phyloP scores from a whole-genome alignment of 2,113 vertebrate genomes.

The Sarotherodon lohbergeri region DNA sequence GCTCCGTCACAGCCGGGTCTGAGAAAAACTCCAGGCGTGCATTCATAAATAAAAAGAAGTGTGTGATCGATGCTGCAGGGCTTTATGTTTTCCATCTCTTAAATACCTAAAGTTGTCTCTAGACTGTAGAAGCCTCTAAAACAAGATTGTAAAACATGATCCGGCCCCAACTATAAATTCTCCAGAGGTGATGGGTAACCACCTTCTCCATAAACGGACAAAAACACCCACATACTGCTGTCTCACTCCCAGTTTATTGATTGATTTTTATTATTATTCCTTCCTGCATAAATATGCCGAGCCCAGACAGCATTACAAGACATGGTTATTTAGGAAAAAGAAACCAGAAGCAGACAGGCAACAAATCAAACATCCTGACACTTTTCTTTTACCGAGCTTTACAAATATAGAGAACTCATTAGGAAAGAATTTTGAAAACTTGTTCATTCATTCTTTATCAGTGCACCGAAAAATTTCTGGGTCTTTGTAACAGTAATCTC shows the following conservation, averaged over 20 bases:
- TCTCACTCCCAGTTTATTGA: background rate
- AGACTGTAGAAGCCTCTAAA: background rate
- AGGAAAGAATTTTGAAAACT: background rate
- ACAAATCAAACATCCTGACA: background rate
- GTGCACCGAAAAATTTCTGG: background rate
- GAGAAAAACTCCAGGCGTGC: background rate
- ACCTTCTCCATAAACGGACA: background rate
- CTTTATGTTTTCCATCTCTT: background rate
- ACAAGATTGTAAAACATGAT: background rate
- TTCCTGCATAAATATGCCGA: background rate
- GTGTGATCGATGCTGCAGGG: background rate
- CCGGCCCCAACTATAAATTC: background rate
- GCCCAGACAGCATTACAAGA: background rate
- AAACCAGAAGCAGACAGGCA: background rate
- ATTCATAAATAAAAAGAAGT: background rate
- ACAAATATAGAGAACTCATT: background rate
- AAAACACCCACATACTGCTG: background rate
- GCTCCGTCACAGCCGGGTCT: background rate
- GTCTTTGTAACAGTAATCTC: background rate
- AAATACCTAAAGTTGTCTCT: background rate
- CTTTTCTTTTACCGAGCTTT: background rate
- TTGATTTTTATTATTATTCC: background rate
- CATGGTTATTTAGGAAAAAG: background rate
- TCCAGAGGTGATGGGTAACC: background rate
- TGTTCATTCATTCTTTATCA: background rate